A percentile compares a stretch with the other conserved stretches of the same genome.
phyloP scores from a whole-genome alignment of 1,140 invertebrate genomes.

The Potamilus streckersoni region DNA sequence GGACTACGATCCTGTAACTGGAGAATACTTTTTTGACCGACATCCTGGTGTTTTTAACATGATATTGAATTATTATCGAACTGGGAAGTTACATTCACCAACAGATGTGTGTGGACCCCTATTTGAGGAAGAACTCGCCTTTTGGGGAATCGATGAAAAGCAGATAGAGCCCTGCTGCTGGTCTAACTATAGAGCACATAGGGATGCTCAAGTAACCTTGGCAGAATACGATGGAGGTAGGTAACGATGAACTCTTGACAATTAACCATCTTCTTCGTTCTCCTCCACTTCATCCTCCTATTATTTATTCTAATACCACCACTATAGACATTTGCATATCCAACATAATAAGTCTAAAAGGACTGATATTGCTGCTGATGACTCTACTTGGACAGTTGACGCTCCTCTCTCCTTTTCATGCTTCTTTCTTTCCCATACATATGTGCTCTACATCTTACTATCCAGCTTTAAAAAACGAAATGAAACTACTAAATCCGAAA shows the following conservation, averaged over 20 bases:
- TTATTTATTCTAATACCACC: neutral
- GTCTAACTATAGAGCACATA: conserved; percentile 60
- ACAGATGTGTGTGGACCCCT: conserved; percentile 66
- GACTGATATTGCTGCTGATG: no score
- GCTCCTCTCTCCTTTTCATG: no score
- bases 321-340: neutral
- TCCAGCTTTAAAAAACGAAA: no score
- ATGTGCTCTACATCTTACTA: no score
- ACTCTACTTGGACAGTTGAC: no score
- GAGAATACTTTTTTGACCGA: conserved; percentile 68
- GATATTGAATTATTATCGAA: conserved; percentile 68
- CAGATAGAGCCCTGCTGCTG: conserved; percentile 68
- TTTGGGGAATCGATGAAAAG: conserved; percentile 67
- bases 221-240: conserved; percentile 55
- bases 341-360: no score
- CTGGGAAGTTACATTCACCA: conserved; percentile 63
- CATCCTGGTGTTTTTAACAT: conserved; percentile 66
- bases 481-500: no score
- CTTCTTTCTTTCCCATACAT: no score
- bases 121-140: conserved; percentile 67
- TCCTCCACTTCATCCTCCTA: neutral
- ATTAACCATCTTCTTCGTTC: neutral
- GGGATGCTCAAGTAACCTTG: conserved; percentile 65
- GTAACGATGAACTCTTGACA: neutral
- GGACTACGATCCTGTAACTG: conserved; percentile 60